Base-by-base conservation (phyloP, 2,888 invertebrate species). In the Diadegma fenestrale region DNA sequence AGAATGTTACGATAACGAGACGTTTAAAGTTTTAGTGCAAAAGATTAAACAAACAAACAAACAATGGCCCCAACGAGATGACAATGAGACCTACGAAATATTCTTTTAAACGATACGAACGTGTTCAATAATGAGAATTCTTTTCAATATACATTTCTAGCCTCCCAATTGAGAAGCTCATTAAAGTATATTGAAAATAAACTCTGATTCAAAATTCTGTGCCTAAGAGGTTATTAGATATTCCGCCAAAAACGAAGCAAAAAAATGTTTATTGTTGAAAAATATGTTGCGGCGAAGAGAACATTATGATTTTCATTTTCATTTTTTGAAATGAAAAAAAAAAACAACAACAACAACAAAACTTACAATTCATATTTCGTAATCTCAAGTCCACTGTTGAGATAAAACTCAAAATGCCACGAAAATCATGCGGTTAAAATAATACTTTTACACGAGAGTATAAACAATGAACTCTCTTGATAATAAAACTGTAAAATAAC, bases 121-220 rank as follows among this genome's bases (percentile, higher is more conserved):
- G 64, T 72, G 61, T 80, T 72, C 71, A 41, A 72, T 51, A 45
- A 41, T 66, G 51, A 37, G 64, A 72, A 30, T 66, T 77, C 22
- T 72, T 41, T 77, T 77, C 17, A 58, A 61, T 43, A 61, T 51
- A 71, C 22, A 71, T 54, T 22, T 19, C 12, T 54, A 30, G 33
- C 10, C 14, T 58, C 26, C 6, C 12, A 1, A 33, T n/a, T 37
- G 19, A 19, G 19, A 37, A 71, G 37, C 37, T 51, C 19, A 3
- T 19, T 6, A 12, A 69, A 30, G 37, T 14, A 68, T 68, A 68
- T 37, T 30, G 14, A 54, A 71, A 10, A 51, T 37, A 51, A 48
- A 33, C 30, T 71, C 30, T 12, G 51, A 51, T 51, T 51, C 51
- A 30, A 71, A 54, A 43, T 58, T 58, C 58, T 58, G 58, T 58